Evolutionary conservation across 2,888 invertebrate genomes (phyloP), one percentile per base, ranked within the genome.

Genomic region (Limnephilus marmoratus): DNA sequence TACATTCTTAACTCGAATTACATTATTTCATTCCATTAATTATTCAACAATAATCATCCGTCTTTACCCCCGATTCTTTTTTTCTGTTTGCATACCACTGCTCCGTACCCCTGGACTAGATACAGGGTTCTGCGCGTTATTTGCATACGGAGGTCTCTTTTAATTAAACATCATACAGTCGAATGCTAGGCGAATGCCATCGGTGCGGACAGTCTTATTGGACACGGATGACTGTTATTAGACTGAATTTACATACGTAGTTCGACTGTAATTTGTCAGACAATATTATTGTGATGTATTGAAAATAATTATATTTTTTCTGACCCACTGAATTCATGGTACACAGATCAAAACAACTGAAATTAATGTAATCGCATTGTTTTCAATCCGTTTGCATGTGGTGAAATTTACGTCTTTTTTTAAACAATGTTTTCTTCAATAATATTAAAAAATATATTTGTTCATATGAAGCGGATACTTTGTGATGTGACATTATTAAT

Each of bases 71-170:
- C 1, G 45, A 45, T 45, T 12, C 12, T 11, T 45, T 45, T 45
- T 45, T 45, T 45, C 2, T 45, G 45, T 68, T 68, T n/a, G 68
- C 68, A 7, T 9, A 68, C 24, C 68, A 68, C 68, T 68, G 68
- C 24, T 68, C 24, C 68, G 9, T 9, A 68, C 68, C 68, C 24
- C 68, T 68, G 24, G 9, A 68, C n/a, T 68, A 68, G 68, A 68
- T 68, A 68, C 68, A 24, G 24, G 68, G 68, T 9, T 68, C 68
- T 68, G 68, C 68, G 68, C 68, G 68, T 68, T 31, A 89, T 89
- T 89, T 89, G 88, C 88, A 89, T 89, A 89, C 88, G 88, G 34
- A 80, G 88, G 81, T 89, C 88, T 89, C 88, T 89, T 89, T 89
- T 89, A 89, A 89, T 89, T 89, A 89, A 89, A 80, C 80, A 34